Conservation (phyloP, 2,797 vertebrate genomes). For the Xiphophorus birchmanni region DNA sequence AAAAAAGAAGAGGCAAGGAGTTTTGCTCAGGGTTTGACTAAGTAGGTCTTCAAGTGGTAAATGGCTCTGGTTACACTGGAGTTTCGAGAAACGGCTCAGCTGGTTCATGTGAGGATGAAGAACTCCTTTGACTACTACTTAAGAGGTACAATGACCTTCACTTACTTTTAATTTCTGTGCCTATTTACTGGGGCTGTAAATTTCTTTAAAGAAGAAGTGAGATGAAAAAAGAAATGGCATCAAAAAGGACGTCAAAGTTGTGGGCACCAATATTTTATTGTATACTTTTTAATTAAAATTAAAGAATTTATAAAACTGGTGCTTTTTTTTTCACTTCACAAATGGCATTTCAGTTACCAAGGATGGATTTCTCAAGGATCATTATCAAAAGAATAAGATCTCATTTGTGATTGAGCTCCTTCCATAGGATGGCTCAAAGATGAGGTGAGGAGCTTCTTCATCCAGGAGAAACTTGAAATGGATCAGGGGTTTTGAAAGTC, state of each 20-base stretch:
- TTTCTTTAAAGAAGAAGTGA: slow-evolving; percentile 8
- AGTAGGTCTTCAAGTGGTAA: slow-evolving; percentile 61
- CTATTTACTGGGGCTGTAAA: slow-evolving; percentile 58
- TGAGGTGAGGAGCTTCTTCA: not conserved
- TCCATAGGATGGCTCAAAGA: not conserved
- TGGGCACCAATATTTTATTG: not conserved
- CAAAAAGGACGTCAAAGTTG: not conserved
- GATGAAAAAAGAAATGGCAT: not conserved
- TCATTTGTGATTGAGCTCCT: not conserved
- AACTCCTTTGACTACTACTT: slow-evolving; percentile 73
- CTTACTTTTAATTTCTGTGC: slow-evolving; percentile 66
- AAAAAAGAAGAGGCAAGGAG: not conserved
- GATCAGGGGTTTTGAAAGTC: too few species aligned
- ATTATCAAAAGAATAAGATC: not conserved
- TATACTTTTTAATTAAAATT: not conserved
- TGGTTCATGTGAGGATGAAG: slow-evolving; percentile 57
- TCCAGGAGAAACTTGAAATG: not conserved
- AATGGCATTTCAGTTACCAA: not conserved
- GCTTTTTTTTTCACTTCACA: not conserved
- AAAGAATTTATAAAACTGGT: not conserved
- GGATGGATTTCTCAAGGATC: not conserved
- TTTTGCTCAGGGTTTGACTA: slow-evolving; percentile 42
- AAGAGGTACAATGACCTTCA: slow-evolving; percentile 60
- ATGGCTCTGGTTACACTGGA: slow-evolving; percentile 54
- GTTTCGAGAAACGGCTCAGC: slow-evolving; percentile 56